Evolutionary conservation across 2,888 invertebrate species (phyloP).

Genomic region (Limenitis camilla): DNA sequence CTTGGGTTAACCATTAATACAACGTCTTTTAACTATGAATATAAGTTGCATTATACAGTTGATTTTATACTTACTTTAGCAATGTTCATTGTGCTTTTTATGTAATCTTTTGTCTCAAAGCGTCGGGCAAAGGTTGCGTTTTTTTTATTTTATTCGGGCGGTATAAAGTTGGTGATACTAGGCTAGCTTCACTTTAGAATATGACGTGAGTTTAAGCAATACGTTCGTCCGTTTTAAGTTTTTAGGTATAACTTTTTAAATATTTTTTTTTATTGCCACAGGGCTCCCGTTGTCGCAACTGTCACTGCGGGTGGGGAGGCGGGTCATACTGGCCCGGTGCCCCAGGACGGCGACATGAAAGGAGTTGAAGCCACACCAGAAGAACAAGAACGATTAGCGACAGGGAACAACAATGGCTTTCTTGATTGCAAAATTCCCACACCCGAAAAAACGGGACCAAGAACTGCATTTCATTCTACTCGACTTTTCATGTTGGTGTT

Average conservation of each 20-base stretch:
- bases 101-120: background rate
- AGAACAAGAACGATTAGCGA: constrained; percentile 66
- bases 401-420: constrained; percentile 80
- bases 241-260: constrained; percentile 9
- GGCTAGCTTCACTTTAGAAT: constrained; percentile 18
- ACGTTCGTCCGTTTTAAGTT: constrained; percentile 1
- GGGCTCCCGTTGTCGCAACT: constrained; percentile 53
- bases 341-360: constrained; percentile 64
- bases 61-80: too few species aligned
- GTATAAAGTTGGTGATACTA: constrained; percentile 1
- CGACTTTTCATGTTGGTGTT: constrained; percentile 92
- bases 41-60: background rate
- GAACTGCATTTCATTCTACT: constrained; percentile 85
- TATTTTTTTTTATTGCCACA: constrained; percentile 48
- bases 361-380: constrained; percentile 68
- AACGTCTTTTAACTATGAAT: constrained; percentile 1
- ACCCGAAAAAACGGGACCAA: constrained; percentile 73
- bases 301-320: constrained; percentile 56
- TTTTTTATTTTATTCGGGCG: background rate
- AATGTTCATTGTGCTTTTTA: background rate
- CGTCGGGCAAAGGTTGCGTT: background rate
- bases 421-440: constrained; percentile 85
- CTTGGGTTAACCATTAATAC: constrained; percentile 9
- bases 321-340: constrained; percentile 54
- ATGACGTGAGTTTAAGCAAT: constrained; percentile 56